Evolutionary conservation across 2,113 vertebrate genomes (phyloP).

Genomic region (Verasper variegatus): DNA sequence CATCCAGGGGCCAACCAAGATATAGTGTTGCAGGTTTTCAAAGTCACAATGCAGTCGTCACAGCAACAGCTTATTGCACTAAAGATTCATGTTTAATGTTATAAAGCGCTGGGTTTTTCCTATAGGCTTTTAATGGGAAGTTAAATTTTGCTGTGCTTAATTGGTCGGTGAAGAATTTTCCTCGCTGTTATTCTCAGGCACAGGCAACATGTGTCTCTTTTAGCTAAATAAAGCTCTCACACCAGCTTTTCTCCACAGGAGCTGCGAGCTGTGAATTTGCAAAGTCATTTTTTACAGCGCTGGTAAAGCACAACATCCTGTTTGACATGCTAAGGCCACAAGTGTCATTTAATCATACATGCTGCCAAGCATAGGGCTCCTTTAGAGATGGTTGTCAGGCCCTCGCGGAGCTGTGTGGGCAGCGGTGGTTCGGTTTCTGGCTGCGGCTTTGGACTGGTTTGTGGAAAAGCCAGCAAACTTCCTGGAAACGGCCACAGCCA

Average conservation of each 20-base stretch:
- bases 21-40: conserved; percentile 17
- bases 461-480: conserved; percentile 58
- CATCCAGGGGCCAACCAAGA: neutral
- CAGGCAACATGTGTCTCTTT: conserved; percentile 17
- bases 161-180: neutral
- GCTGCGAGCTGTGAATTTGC: conserved; percentile 11
- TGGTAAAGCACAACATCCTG: conserved; percentile 11
- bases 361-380: conserved; percentile 6
- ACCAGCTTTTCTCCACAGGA: neutral
- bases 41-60: neutral
- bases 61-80: neutral
- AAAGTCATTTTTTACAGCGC: conserved; percentile 8
- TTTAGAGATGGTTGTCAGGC: conserved; percentile 19
- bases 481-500: conserved; percentile 47
- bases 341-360: neutral
- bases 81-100: neutral
- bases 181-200: neutral
- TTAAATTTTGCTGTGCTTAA: conserved; percentile 21
- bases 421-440: conserved; percentile 5
- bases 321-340: conserved; percentile 22
- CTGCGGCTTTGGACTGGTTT: conserved; percentile 31
- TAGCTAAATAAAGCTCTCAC: neutral
- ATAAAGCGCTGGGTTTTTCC: neutral
- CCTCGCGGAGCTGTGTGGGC: conserved; percentile 21
- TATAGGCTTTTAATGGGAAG: conserved; percentile 8